Evolutionary conservation across 2,113 vertebrate genomes (phyloP).

Genomic region (Cervus canadensis): DNA sequence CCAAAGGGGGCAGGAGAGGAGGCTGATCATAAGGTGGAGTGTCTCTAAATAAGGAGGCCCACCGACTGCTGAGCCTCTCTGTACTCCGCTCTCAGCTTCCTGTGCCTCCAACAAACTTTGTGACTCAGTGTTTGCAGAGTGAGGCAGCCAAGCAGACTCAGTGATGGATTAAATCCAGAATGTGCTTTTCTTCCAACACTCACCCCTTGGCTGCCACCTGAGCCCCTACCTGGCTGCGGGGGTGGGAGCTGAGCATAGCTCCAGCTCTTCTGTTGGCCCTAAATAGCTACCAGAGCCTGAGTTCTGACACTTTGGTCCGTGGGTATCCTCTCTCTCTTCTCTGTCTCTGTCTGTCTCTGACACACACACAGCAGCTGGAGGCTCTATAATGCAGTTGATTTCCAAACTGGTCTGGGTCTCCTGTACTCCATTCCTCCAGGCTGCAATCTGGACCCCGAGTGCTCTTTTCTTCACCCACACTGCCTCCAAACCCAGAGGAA

Average conservation of each 20-base stretch:
- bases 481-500: neutral
- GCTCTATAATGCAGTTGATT: neutral
- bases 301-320: neutral
- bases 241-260: neutral
- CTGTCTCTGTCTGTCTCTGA: neutral
- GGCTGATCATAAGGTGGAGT: neutral
- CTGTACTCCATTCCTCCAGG: neutral
- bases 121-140: slow-evolving; percentile 42
- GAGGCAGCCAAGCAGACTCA: neutral
- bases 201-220: neutral
- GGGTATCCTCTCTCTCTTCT: neutral
- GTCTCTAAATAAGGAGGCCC: neutral
- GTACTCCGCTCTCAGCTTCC: neutral
- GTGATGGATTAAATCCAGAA: slow-evolving; percentile 43
- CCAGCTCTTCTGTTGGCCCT: neutral
- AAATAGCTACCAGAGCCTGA: neutral
- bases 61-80: neutral
- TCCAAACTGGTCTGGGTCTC: neutral
- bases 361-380: neutral
- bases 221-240: neutral
- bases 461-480: neutral
- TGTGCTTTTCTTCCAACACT: neutral
- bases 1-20: neutral
- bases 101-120: slow-evolving; percentile 63
- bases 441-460: neutral